Evolutionary conservation across 1,140 invertebrate genomes (phyloP), one percentile per base, ranked within the genome.

Genomic region (Brachionus paranguensis): DNA sequence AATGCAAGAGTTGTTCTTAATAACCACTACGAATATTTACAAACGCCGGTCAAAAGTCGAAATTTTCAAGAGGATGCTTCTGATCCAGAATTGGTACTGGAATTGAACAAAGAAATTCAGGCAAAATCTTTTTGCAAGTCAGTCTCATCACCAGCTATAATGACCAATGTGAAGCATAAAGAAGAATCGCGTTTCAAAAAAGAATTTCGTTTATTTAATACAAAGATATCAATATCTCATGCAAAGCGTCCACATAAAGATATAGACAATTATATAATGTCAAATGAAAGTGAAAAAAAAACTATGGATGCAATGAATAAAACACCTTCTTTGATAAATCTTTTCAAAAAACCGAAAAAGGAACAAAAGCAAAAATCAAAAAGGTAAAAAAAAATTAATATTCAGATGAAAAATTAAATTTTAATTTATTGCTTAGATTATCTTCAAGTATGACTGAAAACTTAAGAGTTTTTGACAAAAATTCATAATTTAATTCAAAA

Each of bases 181-280:
- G 10, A n/a, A 27, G 72, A 11, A 4, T 7, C 68, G 2, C 10
- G 43, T 27, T n/a, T 50, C 17, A 47, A 20, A 50, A 76, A 76
- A 53, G 72, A 76, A 76, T 72, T 72, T 72, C 68, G 68, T 17
- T 10, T 72, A 43, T 72, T 72, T 43, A 72, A 68, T 17, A 37
- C 64, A 0, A 68, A 68, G n/a, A 68, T 68, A 29, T 33, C 33
- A 37, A 72, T 72, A 37, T 41, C 68, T 41, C 33, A 72, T 33
- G 11, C 33, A n/a, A 72, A 37, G n/a, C 17, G 17, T 41, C 33
- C 17, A 5, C 5, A 72, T 37, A 72, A 41, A 8, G 68, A 72
- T 17, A 72, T 41, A 43, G 53, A 55, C 20, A 1, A 55, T 20
- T 6, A 55, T 55, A 2, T n/a, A 55, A 17, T 17, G 0, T 17